Percentiles rank a stretch among this genome's conserved stretches.
Evolutionary conservation across 2,888 invertebrate species (phyloP).

Genomic region (Caradrina kadenii): DNA sequence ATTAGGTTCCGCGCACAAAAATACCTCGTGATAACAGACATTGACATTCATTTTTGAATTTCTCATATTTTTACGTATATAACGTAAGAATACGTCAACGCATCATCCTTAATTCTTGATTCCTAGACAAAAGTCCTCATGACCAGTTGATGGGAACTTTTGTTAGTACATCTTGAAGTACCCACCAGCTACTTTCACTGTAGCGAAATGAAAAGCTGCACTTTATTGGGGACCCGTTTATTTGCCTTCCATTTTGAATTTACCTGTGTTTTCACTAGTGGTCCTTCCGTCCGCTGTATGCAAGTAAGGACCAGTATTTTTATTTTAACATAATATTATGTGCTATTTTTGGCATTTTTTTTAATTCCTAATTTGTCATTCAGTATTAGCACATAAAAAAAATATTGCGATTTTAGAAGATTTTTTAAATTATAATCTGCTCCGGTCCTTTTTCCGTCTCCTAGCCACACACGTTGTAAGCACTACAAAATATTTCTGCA

Average conservation of each 20-base stretch:
- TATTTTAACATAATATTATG: background rate
- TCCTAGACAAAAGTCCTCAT: conserved; percentile 38
- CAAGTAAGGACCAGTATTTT: conserved; percentile 7
- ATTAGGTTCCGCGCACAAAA: too few species aligned
- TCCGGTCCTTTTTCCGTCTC: too few species aligned
- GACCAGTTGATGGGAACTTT: conserved; percentile 71
- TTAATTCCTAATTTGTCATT: too few species aligned
- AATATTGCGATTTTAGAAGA: too few species aligned
- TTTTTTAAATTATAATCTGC: too few species aligned
- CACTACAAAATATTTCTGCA: conserved; percentile 56
- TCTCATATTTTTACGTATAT: background rate
- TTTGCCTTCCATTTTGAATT: conserved; percentile 51
- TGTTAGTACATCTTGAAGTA: conserved; percentile 50
- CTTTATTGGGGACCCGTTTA: conserved; percentile 42
- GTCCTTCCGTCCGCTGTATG: conserved; percentile 19
- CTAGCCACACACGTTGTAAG: background rate
- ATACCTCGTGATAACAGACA: too few species aligned
- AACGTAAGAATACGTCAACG: background rate
- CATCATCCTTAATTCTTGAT: conserved; percentile 4
- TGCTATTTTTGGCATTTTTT: too few species aligned
- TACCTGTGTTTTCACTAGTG: conserved; percentile 27
- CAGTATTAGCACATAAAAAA: too few species aligned
- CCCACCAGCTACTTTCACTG: conserved; percentile 22
- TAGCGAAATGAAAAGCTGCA: conserved; percentile 56
- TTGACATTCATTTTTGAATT: too few species aligned